Evolutionary conservation across 30 jellyfish, hydroid and myxozoan genomes (phyloP), one percentile per base, ranked within the genome.

Genomic region (Hydractinia symbiolongicarpus): DNA sequence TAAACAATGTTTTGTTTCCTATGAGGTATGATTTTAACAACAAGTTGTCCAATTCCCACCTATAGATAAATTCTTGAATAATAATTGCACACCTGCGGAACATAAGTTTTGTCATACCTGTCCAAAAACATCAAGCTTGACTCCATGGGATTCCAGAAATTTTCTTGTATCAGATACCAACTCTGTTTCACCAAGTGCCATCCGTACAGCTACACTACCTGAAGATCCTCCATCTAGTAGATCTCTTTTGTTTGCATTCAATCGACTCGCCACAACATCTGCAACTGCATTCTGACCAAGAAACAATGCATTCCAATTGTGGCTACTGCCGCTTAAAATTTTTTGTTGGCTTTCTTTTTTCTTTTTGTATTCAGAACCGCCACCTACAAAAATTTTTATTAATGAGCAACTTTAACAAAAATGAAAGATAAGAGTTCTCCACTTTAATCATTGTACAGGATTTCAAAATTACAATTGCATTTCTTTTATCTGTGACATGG

Each of bases 101-200:
- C 6, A 64, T n/a, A 4, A 64, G 40, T 6, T 7, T 6, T 64
- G 10, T 30, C 87, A 11, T 68, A 89, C 97, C 83, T 94, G 96
- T 4, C 97, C 97, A 64, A 94, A 94, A 7, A 67, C 90, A 69
- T 94, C 99, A 70, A 94, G 72, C 69, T 81, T 82, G n/a, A 94
- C 99, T 6, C 99, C 99, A 50, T 94, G 86, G 20, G 93, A 77
- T n/a, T 21, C 85, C 61, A 94, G 88, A 80, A 94, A 94, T 55
- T 94, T 91, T 72, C 95, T 79, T 9, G 99, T 94, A 80, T 94
- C 97, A 16, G 96, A 84, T 40, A 94, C 97, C 13, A 89, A 54
- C 72, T 88, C 96, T 1, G 99, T 88, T 86, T 94, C 99, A 50
- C 99, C 99, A 9, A 88, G 71, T 10, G 99, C 99, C 92, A 94